A percentile compares a stretch with the other conserved stretches of the same genome.
These are phyloP conservation scores for Entomobrya multifasciata DNA, from an alignment of 2,888 invertebrate species.

Conservation along the genomic window DNA sequence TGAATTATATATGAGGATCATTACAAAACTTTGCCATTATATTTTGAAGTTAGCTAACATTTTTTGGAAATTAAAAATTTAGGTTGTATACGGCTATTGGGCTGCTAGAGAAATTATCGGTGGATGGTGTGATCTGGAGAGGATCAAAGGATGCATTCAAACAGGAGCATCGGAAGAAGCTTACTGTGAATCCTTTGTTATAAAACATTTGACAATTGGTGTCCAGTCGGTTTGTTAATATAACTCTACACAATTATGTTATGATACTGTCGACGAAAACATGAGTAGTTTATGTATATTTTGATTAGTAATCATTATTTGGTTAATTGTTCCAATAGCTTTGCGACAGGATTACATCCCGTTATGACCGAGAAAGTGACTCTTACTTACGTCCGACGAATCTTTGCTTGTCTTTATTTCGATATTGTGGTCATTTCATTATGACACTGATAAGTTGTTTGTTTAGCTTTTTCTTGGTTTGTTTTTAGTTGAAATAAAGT, in stretches of 20 bases:
- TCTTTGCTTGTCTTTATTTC: not conserved
- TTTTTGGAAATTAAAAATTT: not conserved
- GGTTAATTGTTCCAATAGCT: constrained; percentile 1
- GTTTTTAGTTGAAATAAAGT: not conserved
- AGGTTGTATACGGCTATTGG: constrained; percentile 49
- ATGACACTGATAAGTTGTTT: constrained; percentile 39
- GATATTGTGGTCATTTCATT: constrained; percentile 40
- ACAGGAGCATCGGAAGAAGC: not conserved
- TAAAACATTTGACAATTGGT: not conserved
- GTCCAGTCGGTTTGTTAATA: constrained; percentile 16
- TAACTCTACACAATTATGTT: not conserved
- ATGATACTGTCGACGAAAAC: no score
- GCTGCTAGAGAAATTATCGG: constrained; percentile 38
- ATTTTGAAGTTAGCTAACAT: not conserved
- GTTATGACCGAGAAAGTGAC: not conserved
- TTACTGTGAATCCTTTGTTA: constrained; percentile 5
- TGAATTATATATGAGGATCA: no score
- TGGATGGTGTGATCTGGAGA: constrained; percentile 60
- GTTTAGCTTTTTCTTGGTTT: constrained; percentile 1
- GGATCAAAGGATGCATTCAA: constrained; percentile 26
- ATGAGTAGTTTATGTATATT: no score
- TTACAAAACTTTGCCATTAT: not conserved
- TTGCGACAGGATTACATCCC: constrained; percentile 29
- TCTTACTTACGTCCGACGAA: not conserved
- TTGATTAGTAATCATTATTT: no score